A percentile compares a stretch with the other conserved stretches of the same genome.
Evolutionary conservation across 2,113 vertebrate genomes (phyloP).

Genomic region (Ochotona curzoniae): DNA sequence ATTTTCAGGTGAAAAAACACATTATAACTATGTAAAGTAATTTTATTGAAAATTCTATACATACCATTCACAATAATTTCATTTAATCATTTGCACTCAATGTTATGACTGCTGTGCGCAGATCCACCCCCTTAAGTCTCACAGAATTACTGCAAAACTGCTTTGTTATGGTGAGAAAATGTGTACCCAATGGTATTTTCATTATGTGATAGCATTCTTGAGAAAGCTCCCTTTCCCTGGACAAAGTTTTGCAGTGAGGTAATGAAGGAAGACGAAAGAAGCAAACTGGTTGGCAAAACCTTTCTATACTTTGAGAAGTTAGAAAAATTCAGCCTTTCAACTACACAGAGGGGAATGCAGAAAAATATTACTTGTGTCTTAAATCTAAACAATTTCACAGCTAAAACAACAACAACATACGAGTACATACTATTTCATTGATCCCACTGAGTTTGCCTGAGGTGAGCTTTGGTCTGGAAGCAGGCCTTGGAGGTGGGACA

Average conservation of each 20-base stretch:
- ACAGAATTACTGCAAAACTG: conserved; percentile 47
- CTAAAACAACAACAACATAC: not conserved
- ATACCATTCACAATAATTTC: conserved; percentile 8
- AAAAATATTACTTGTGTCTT: conserved; percentile 63
- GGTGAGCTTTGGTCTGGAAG: conserved; percentile 96
- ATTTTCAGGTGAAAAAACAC: conserved; percentile 44
- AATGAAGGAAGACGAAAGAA: not conserved
- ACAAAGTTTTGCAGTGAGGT: not conserved
- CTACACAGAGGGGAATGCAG: not conserved
- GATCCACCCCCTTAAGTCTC: conserved; percentile 2
- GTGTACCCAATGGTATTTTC: not conserved
- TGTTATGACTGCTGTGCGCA: not conserved
- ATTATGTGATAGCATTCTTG: conserved; percentile 9
- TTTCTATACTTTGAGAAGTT: conserved; percentile 38
- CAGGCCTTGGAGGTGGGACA: conserved; percentile 95
- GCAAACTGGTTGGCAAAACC: not conserved
- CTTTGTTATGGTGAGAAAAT: conserved; percentile 21
- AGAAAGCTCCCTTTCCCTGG: not conserved
- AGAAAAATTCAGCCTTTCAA: conserved; percentile 55
- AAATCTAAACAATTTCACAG: conserved; percentile 54
- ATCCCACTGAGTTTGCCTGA: conserved; percentile 95
- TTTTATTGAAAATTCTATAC: not conserved
- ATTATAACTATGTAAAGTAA: not conserved
- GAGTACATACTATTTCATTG: conserved; percentile 95
- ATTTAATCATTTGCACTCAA: not conserved